These are phyloP conservation scores for Catocala sponsa DNA, from an alignment of 2,888 invertebrate species.

Conservation along the genomic window DNA sequence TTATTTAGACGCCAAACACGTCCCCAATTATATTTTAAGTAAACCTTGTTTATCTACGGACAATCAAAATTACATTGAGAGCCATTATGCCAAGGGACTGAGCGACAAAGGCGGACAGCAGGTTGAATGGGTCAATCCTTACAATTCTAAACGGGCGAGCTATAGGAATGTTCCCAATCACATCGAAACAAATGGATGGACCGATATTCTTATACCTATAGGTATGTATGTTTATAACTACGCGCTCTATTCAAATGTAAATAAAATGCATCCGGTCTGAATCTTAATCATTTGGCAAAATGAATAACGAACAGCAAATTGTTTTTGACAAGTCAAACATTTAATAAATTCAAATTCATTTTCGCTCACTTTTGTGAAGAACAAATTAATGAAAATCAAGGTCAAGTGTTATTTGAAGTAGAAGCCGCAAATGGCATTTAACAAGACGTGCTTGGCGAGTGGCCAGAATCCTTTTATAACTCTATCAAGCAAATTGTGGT, in stretches of 20 bases:
- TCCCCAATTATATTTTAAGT: neutral
- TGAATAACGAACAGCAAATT: neutral
- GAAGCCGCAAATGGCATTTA: conserved; percentile 14
- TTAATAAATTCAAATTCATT: conserved; percentile 5
- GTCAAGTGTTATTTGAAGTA: conserved; percentile 24
- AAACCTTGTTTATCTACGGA: conserved; percentile 1
- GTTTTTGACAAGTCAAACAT: conserved; percentile 1
- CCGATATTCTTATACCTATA: no score
- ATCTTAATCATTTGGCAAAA: no score
- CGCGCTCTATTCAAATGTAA: no score
- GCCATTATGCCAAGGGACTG: conserved; percentile 7
- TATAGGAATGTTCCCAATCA: conserved; percentile 20
- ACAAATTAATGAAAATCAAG: conserved; percentile 23
- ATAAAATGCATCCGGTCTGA: no score
- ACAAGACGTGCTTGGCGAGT: conserved; percentile 18
- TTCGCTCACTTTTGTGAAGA: conserved; percentile 6
- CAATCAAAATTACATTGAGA: conserved; percentile 4
- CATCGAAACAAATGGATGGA: conserved; percentile 9
- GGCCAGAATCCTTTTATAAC: conserved; percentile 18
- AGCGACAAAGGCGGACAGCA: conserved; percentile 8
- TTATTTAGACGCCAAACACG: neutral
- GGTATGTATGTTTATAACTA: no score
- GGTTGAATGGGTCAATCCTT: conserved; percentile 22
- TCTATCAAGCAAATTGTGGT: conserved; percentile 13
- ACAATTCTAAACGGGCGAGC: conserved; percentile 19